Conservation (phyloP, 2,888 invertebrate genomes). For the Ametastegia equiseti region DNA sequence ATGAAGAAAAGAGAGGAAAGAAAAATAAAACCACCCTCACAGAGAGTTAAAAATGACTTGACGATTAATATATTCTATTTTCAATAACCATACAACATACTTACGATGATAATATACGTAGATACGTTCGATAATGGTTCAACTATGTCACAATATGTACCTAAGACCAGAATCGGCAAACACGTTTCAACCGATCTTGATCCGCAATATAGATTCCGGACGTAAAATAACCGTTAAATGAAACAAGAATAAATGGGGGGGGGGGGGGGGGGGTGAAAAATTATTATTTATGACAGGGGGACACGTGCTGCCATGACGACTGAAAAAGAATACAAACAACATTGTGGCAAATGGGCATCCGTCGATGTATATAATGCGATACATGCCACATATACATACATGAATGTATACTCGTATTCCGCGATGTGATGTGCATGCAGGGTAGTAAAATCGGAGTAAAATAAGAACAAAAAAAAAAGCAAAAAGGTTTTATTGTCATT, state of each 20-base stretch:
- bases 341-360: slow-evolving; percentile 16
- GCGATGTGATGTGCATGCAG: too few relatives aligned
- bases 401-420: too few relatives aligned
- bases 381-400: neutral
- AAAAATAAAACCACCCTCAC: neutral
- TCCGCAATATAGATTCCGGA: neutral
- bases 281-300: neutral
- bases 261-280: neutral
- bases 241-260: neutral
- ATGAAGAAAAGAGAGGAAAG: neutral
- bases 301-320: slow-evolving; percentile 19
- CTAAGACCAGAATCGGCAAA: neutral
- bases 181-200: neutral
- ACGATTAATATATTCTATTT: too few relatives aligned
- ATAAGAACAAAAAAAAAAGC: neutral
- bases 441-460: neutral
- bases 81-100: too few relatives aligned
- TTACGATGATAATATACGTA: too few relatives aligned
- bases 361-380: neutral
- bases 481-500: neutral
- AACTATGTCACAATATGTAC: slow-evolving; percentile 41
- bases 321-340: slow-evolving; percentile 38
- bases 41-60: too few relatives aligned
- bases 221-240: neutral
- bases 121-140: slow-evolving; percentile 21